Conservation (phyloP, 2,113 vertebrate species). For the Rhea pennata region DNA sequence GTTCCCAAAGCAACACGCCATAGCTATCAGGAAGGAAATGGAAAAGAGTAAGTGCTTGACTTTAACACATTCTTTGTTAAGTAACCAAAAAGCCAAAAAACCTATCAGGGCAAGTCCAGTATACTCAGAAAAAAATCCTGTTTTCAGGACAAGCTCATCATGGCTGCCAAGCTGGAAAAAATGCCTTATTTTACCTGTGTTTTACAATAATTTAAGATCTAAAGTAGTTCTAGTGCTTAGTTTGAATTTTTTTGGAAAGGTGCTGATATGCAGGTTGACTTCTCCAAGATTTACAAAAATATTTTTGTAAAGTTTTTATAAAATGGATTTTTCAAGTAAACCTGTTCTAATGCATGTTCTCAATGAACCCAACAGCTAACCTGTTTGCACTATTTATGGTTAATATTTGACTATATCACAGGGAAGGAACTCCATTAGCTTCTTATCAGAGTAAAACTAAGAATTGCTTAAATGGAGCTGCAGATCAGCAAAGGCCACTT, state of each 20-base stretch:
- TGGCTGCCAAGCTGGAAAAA: background rate
- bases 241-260: background rate
- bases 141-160: background rate
- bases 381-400: background rate
- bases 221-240: background rate
- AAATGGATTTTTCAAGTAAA: no score
- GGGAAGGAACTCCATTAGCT: background rate
- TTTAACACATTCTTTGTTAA: background rate
- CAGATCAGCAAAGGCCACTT: background rate
- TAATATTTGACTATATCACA: background rate
- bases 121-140: background rate
- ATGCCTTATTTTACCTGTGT: background rate
- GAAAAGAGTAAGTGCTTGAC: background rate
- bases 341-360: background rate
- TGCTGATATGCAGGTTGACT: background rate
- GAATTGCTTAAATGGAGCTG: background rate
- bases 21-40: constrained; percentile 78
- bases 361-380: background rate
- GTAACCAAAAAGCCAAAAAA: background rate
- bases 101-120: background rate
- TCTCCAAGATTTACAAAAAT: background rate
- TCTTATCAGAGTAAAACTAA: background rate
- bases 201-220: background rate
- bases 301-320: background rate
- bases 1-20: constrained; percentile 93